Evolutionary conservation across 37 sponge, comb jelly and placozoan species (phyloP), one percentile per base, ranked within the genome.

Genomic region (Axinella damicornis): DNA sequence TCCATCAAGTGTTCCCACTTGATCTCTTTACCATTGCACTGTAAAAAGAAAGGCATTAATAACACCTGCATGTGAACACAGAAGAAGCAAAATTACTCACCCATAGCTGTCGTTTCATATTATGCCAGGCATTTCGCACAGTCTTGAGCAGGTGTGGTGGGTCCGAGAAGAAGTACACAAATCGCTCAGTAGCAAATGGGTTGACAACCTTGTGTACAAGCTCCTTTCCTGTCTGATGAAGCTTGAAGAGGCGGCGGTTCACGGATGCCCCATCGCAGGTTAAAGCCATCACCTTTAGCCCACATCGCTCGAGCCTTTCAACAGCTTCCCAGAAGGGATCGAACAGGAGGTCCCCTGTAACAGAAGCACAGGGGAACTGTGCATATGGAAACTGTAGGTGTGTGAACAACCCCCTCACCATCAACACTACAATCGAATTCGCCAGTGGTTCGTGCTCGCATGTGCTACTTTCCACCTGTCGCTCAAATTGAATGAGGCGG

Each of bases 101-200:
- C 81, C 82, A 76, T 15, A 88, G 59, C 22, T 28, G 33, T 1
- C 82, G 35, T 22, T 71, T 63, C 55, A 33, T 80, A 46, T 55
- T 66, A 15, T 27, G 32, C 76, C 35, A 74, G 56, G 76, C 62
- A 30, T 88, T 88, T 25, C 88, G 22, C 13, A 74, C 69, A 21
- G 88, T 88, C 32, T 88, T 88, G n/a, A 88, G 18, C 32, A 88
- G 30, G 68, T 88, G 88, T 36, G 82, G 88, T 32, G 88, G 69
- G 28, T 79, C 75, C 1, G 73, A 80, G 40, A 88, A 87, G 52
- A 88, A 88, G 56, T 64, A 88, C 15, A 80, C 32, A n/a, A 30
- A 63, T 6, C 76, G 33, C 14, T 88, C 76, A 32, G 53, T 40
- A 55, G 82, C 65, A 65, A 53, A 74, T 21, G 81, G 68, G 37